phyloP scores from a whole-genome alignment of 2,888 invertebrate genomes.

The Xestoiulus laeticollis region DNA sequence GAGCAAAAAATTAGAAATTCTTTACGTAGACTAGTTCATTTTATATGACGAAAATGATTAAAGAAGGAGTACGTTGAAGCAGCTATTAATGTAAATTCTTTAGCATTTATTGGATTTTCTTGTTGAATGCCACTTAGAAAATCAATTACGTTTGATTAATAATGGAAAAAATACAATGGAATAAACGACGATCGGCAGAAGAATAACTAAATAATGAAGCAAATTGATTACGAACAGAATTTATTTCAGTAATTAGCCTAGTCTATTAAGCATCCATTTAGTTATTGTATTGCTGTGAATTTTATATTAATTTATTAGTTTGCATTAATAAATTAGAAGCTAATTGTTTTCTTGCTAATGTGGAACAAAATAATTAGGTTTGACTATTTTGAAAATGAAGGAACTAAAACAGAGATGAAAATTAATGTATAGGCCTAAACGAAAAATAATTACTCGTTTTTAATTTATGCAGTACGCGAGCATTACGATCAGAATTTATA shows the following conservation, averaged over 20 bases:
- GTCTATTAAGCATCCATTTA: not conserved
- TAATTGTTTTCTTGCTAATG: too few species aligned
- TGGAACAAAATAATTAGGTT: too few species aligned
- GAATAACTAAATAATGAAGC: not conserved
- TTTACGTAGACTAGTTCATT: not conserved
- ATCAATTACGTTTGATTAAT: conserved; percentile 2
- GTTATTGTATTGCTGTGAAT: not conserved
- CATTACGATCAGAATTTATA: too few species aligned
- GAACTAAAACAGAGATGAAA: too few species aligned
- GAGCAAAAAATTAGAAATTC: not conserved
- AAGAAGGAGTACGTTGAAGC: not conserved
- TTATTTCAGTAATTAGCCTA: not conserved
- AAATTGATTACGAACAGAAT: not conserved
- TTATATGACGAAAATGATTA: not conserved
- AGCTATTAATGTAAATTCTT: not conserved
- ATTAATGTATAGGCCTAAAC: too few species aligned
- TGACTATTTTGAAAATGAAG: too few species aligned
- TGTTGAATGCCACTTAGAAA: not conserved
- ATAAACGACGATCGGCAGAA: not conserved
- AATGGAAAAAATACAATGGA: not conserved
- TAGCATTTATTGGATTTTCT: not conserved
- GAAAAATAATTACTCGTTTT: too few species aligned
- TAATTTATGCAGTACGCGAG: too few species aligned
- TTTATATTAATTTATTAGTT: too few species aligned
- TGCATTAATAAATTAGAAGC: too few species aligned